Base-by-base conservation (phyloP, 2,113 vertebrate genomes). In the Cochlearius cochlearius region DNA sequence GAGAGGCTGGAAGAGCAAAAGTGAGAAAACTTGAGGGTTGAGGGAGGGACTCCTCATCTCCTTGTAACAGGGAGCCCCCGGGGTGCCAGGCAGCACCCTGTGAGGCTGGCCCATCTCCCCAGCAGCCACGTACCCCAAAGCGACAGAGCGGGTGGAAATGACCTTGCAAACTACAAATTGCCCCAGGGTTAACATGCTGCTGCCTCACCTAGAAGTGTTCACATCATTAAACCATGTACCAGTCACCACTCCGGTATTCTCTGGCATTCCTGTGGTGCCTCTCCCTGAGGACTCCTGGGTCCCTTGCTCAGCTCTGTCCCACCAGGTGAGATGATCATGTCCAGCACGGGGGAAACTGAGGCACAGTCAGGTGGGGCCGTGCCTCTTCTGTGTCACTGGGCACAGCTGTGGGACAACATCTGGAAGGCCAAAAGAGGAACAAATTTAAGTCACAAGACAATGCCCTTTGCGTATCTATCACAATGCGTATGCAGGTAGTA, bases 401-500 rank as follows among this genome's bases (percentile, higher is more conserved):
- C 5, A 1, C 71, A 76, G 78, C 74, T 86, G 68, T 38, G 50
- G 64, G 38, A 23, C 53, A 75, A 43, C 36, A 32, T 13, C 63
- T 77, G 67, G 36, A n/a, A 63, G 26, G 52, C 22, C 49, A 11
- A 41, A 34, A 85, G 45, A 36, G 36, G 62, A 39, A 26, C 15
- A 15, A 9, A 62, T 73, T 11, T 4, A 12, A 69, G 78, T 63
- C 47, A 55, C 16, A 10, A 59, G 50, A n/a, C 15, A 7, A 34
- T 11, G 60, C 4, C 16, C 43, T 39, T 32, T 13, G 50, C 10
- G 8, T 27, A 26, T 7, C 5, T 18, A 2, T 27, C 38, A 5
- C 27, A 12, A 29, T 4, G 12, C 20, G 3, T 8, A 3, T 0
- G 2, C 2, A 20, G 19, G 12, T 1, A 5, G 47, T 2, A 26